Percentiles rank a stretch among this genome's conserved stretches.
phyloP scores from a whole-genome alignment of 2,113 vertebrate species.

The Scalopus aquaticus region DNA sequence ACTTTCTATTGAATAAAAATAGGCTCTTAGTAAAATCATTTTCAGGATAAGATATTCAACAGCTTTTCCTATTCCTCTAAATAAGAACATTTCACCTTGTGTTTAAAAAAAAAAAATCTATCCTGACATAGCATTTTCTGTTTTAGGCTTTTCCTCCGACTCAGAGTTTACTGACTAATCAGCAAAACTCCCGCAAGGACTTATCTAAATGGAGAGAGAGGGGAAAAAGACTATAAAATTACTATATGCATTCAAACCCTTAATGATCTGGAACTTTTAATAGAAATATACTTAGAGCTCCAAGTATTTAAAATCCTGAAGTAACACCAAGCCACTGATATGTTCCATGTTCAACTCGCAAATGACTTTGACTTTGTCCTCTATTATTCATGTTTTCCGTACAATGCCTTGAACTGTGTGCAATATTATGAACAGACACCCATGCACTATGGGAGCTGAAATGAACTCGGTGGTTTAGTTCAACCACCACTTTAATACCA shows the following conservation, averaged over 20 bases:
- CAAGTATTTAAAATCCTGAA: neutral
- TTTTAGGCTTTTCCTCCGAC: neutral
- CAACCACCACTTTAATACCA: neutral
- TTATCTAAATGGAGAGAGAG: neutral
- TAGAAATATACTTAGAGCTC: constrained; percentile 40
- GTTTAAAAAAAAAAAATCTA: neutral
- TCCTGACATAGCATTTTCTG: constrained; percentile 31
- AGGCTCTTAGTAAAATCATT: neutral
- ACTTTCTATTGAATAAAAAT: constrained; percentile 3
- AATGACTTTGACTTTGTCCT: neutral
- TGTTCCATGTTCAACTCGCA: neutral
- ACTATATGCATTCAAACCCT: neutral
- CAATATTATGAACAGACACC: neutral
- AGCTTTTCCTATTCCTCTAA: neutral
- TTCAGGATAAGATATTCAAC: neutral
- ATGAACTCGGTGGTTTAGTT: neutral
- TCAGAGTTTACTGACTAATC: constrained; percentile 29
- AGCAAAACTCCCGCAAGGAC: constrained; percentile 15
- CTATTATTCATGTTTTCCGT: neutral
- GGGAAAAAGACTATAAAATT: constrained; percentile 5
- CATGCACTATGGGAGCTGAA: neutral
- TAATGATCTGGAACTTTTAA: neutral
- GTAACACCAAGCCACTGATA: neutral
- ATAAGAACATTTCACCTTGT: neutral
- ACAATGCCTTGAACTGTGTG: neutral